phyloP scores from a whole-genome alignment of 37 sponge, comb jelly and placozoan genomes.

The Hexactinellida sp. region DNA sequence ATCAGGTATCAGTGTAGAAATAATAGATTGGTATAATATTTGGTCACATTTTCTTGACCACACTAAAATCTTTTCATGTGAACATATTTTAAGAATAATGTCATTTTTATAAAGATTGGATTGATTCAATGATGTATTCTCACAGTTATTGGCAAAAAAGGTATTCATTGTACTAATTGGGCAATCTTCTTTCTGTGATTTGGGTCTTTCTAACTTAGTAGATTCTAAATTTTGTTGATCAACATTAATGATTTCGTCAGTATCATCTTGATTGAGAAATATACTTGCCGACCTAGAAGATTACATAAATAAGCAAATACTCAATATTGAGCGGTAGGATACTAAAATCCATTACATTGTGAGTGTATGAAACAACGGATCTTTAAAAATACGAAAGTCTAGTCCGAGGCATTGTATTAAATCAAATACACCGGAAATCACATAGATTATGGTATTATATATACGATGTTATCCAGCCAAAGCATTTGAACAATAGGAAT shows the following conservation, averaged over 20 bases:
- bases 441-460: too few relatives aligned
- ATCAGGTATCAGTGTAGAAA: conserved; percentile 77
- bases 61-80: background rate
- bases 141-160: background rate
- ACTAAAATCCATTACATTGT: too few relatives aligned
- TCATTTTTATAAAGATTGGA: background rate
- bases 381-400: too few relatives aligned
- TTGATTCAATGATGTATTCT: background rate
- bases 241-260: background rate
- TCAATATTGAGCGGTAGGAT: too few relatives aligned
- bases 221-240: background rate
- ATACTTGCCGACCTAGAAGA: background rate
- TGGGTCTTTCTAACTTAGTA: background rate
- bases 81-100: background rate
- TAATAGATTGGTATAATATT: conserved; percentile 84
- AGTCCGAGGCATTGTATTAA: background rate
- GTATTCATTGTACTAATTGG: background rate
- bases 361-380: too few relatives aligned
- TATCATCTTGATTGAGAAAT: conserved; percentile 4
- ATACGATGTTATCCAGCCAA: too few relatives aligned
- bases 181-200: background rate
- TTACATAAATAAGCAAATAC: too few relatives aligned
- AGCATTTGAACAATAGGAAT: too few relatives aligned
- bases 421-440: too few relatives aligned
- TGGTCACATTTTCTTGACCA: conserved; percentile 52